phyloP scores from a whole-genome alignment of 2,888 invertebrate species.

The Seira ritae region DNA sequence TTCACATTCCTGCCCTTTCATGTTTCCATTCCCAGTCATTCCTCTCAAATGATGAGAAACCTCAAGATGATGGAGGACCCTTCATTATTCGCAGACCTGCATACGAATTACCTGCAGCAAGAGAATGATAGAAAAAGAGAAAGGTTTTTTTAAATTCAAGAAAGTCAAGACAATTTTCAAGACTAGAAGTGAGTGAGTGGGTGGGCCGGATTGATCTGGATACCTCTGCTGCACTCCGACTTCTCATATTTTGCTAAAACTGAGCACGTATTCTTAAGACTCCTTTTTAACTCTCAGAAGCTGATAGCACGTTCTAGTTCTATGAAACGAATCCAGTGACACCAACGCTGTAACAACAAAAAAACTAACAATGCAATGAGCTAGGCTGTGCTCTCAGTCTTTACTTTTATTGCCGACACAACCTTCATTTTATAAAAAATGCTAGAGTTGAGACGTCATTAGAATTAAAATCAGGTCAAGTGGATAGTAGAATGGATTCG shows the following conservation, averaged over 20 bases:
- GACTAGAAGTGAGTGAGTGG: background rate
- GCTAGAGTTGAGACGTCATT: background rate
- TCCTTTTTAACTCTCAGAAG: background rate
- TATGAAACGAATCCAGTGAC: too few relatives aligned
- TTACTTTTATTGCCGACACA: background rate
- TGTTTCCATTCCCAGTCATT: too few relatives aligned
- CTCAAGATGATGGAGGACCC: background rate
- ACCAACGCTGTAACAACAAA: background rate
- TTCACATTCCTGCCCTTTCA: background rate
- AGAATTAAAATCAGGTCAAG: background rate
- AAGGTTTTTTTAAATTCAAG: background rate
- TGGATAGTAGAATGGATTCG: background rate
- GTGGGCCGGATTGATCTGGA: background rate
- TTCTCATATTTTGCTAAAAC: background rate
- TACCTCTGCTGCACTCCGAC: too few relatives aligned
- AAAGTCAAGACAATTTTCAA: background rate
- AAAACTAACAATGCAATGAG: slow-evolving; percentile 13
- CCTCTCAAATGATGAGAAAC: background rate
- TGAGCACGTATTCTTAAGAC: background rate
- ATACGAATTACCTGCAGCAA: background rate
- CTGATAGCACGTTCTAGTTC: background rate
- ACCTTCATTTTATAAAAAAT: slow-evolving; percentile 8
- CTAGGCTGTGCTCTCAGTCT: background rate
- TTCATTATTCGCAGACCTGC: background rate
- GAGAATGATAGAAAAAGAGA: background rate